Base-by-base conservation (phyloP, 2,888 invertebrate species). In the Acronicta psi region DNA sequence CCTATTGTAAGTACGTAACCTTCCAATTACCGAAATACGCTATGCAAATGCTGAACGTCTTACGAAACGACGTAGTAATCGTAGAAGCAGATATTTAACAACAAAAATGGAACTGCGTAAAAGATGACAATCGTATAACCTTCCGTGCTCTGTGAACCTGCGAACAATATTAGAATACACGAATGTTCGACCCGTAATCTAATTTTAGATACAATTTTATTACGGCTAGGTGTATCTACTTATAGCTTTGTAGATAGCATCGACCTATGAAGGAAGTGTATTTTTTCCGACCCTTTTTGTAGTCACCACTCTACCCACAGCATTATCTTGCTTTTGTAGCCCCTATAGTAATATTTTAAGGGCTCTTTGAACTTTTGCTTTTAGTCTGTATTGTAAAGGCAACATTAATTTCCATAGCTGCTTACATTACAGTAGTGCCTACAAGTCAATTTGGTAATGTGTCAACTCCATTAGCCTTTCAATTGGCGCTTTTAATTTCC, bases 401-500 rank as follows among this genome's bases (percentile, higher is more conserved):
- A 38, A 52, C 8, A 67, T 46, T 60, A 23, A 56, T 41, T 40
- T 29, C 13, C 43, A 52, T 49, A 40, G 14, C 14, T 16, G 18
- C 14, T 64, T 25, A 50, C 38, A 41, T 45, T 49, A 54, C 36
- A 49, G 17, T 54, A 54, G 52, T 43, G 29, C 23, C 14, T 34
- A 56, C 40, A 49, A 40, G 42, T 58, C 72, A 75, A 72, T 70
- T 68, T 34, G 53, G 50, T 76, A 77, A 70, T 75, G 74, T 54
- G 53, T 59, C 40, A 38, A 41, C 62, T 61, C 79, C 75, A 82
- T 82, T 77, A 78, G 56, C 59, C 59, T 45, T 55, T 14, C 69
- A 59, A 59, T 68, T 65, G 64, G 73, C 59, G 69, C 69, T 82
- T 83, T 79, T 81, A 79, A 81, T 84, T 80, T 79, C 78, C 72